phyloP scores from a whole-genome alignment of 2,888 invertebrate species.

The Sylvicola cinctus region DNA sequence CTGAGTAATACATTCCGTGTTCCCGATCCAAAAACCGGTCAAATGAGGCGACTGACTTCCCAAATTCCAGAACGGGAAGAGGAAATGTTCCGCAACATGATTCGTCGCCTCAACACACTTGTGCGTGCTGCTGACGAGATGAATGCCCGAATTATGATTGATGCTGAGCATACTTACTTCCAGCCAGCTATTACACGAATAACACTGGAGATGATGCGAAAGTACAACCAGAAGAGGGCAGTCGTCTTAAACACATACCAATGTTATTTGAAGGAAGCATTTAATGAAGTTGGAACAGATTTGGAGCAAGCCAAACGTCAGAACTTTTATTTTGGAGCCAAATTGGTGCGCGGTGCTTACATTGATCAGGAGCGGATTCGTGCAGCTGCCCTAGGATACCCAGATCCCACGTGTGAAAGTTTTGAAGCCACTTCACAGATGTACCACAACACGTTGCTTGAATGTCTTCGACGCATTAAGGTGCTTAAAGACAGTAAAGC shows the following conservation, averaged over 20 bases:
- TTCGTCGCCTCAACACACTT: slow-evolving; percentile 74
- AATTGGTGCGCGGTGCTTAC: slow-evolving; percentile 94
- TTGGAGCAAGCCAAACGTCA: slow-evolving; percentile 89
- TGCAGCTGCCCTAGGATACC: slow-evolving; percentile 78
- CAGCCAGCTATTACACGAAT: slow-evolving; percentile 96
- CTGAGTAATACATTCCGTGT: slow-evolving; percentile 85
- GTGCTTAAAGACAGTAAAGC: slow-evolving; percentile 43
- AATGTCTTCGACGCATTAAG: slow-evolving; percentile 66
- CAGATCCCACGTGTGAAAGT: slow-evolving; percentile 81
- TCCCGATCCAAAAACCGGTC: slow-evolving; percentile 78
- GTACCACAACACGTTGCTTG: slow-evolving; percentile 80
- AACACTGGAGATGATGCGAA: slow-evolving; percentile 94
- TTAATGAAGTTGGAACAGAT: slow-evolving; percentile 75
- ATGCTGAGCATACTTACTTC: slow-evolving; percentile 99
- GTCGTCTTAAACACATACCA: slow-evolving; percentile 98
- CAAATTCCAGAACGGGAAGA: slow-evolving; percentile 77
- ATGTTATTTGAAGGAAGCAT: slow-evolving; percentile 85
- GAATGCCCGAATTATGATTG: slow-evolving; percentile 95
- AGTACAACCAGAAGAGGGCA: slow-evolving; percentile 81
- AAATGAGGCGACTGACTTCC: slow-evolving; percentile 78
- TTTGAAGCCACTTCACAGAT: slow-evolving; percentile 86
- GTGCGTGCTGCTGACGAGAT: slow-evolving; percentile 71
- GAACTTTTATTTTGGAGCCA: slow-evolving; percentile 95
- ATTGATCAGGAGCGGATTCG: slow-evolving; percentile 89
- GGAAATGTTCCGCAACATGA: slow-evolving; percentile 96